phyloP scores from a whole-genome alignment of 2,797 vertebrate genomes.

The Sebastes goodei region DNA sequence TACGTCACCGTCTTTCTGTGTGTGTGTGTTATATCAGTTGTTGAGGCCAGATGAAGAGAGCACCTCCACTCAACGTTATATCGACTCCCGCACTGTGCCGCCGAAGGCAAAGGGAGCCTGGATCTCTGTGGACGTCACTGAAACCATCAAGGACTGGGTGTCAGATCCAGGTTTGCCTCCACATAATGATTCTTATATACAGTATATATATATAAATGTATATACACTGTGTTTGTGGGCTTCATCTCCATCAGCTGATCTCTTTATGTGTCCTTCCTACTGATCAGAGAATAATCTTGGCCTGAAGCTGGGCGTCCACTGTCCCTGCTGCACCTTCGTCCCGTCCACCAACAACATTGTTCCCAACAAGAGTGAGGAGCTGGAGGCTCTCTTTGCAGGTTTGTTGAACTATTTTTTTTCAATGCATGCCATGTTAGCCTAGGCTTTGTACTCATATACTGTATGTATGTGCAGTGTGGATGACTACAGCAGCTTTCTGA shows the following conservation, averaged over 20 bases:
- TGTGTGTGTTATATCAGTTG: constrained; percentile 64
- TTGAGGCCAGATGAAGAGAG: constrained; percentile 81
- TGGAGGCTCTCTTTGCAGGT: constrained; percentile 88
- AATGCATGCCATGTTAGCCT: neutral
- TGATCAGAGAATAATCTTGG: constrained; percentile 84
- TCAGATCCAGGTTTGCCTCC: constrained; percentile 79
- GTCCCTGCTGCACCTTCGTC: constrained; percentile 87
- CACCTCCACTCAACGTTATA: constrained; percentile 83
- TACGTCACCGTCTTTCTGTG: neutral
- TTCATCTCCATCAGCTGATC: neutral
- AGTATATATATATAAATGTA: neutral
- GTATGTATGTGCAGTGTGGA: neutral
- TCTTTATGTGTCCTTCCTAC: neutral
- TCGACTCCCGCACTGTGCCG: constrained; percentile 85
- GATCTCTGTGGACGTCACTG: constrained; percentile 85
- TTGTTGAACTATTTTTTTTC: neutral
- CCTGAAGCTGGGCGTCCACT: constrained; percentile 86
- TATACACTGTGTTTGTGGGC: neutral
- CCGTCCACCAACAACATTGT: constrained; percentile 87
- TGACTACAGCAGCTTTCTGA: neutral
- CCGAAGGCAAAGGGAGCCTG: constrained; percentile 81
- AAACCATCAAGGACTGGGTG: constrained; percentile 87
- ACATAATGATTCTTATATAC: neutral
- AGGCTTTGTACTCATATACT: neutral
- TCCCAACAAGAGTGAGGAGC: constrained; percentile 86